Evolutionary conservation across 2,113 vertebrate species (phyloP).

Genomic region (Apaloderma vittatum): DNA sequence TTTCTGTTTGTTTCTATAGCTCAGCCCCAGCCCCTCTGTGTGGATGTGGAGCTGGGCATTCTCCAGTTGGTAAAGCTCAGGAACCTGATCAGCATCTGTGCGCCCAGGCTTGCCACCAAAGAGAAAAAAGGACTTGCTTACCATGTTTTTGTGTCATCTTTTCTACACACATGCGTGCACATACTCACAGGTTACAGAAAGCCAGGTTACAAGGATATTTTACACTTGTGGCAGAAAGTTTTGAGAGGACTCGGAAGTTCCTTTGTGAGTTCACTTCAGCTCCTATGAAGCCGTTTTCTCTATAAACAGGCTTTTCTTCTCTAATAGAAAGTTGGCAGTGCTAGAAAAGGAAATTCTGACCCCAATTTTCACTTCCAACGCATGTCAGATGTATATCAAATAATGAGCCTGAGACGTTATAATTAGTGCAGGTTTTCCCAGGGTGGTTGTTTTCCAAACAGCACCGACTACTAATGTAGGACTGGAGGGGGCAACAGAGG

Average conservation of each 20-base stretch:
- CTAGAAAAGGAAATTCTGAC: conserved; percentile 20
- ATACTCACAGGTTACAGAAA: background rate
- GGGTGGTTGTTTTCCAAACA: conserved; percentile 20
- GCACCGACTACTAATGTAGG: conserved; percentile 20
- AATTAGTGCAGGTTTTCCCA: background rate
- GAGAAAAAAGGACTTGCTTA: background rate
- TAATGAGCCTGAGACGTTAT: background rate
- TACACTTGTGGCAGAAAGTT: background rate
- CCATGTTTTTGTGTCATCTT: background rate
- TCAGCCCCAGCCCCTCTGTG: background rate
- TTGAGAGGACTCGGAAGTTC: background rate
- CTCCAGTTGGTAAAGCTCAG: background rate
- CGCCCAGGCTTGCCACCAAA: background rate
- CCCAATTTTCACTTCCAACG: background rate
- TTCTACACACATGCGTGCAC: fast-evolving
- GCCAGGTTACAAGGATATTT: background rate
- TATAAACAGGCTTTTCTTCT: background rate
- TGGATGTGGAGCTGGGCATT: background rate
- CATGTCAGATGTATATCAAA: background rate
- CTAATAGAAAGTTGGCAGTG: background rate
- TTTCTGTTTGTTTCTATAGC: background rate
- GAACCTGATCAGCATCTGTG: background rate
- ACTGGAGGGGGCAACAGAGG: conserved; percentile 74
- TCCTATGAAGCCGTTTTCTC: background rate
- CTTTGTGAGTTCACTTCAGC: background rate